These are phyloP conservation scores for Barypeithes pellucidus DNA, from an alignment of 2,888 invertebrate genomes.

Conservation along the genomic window DNA sequence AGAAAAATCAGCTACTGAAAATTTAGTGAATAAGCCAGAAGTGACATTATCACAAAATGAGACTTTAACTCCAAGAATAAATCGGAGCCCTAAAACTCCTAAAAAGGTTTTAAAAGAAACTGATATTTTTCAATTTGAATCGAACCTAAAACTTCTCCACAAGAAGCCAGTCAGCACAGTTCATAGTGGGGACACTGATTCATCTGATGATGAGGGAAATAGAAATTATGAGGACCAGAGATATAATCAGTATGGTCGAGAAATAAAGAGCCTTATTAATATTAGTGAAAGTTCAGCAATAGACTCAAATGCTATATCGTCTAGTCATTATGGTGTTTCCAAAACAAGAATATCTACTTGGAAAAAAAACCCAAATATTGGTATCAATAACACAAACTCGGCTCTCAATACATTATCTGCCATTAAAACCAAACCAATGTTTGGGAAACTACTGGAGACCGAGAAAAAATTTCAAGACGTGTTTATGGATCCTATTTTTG, in stretches of 20 bases:
- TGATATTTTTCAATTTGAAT: slow-evolving; percentile 58
- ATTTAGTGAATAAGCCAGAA: neutral
- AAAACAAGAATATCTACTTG: slow-evolving; percentile 48
- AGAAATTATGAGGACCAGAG: slow-evolving; percentile 82
- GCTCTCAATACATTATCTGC: neutral
- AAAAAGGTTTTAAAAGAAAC: slow-evolving; percentile 53
- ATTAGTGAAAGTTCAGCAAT: slow-evolving; percentile 22
- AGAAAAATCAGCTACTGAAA: slow-evolving; percentile 38
- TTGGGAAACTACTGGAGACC: slow-evolving; percentile 1
- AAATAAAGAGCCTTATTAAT: slow-evolving; percentile 75
- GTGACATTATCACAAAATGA: neutral
- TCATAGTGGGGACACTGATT: slow-evolving; percentile 79
- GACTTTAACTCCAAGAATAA: no score
- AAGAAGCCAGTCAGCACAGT: slow-evolving; percentile 65
- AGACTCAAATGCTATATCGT: slow-evolving; percentile 34
- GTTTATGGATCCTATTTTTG: slow-evolving; percentile 84
- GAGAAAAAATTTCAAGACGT: slow-evolving; percentile 68
- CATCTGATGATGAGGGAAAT: slow-evolving; percentile 88
- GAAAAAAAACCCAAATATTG: slow-evolving; percentile 25
- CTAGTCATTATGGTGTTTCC: slow-evolving; percentile 39
- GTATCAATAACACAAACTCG: neutral
- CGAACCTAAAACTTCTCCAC: slow-evolving; percentile 39
- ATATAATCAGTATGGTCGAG: slow-evolving; percentile 81
- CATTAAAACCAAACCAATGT: neutral
- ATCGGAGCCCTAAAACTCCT: neutral